These are phyloP conservation scores for Bergia sp. DNA, from an alignment of 92 coral and sea anemone species.

Conservation along the genomic window DNA sequence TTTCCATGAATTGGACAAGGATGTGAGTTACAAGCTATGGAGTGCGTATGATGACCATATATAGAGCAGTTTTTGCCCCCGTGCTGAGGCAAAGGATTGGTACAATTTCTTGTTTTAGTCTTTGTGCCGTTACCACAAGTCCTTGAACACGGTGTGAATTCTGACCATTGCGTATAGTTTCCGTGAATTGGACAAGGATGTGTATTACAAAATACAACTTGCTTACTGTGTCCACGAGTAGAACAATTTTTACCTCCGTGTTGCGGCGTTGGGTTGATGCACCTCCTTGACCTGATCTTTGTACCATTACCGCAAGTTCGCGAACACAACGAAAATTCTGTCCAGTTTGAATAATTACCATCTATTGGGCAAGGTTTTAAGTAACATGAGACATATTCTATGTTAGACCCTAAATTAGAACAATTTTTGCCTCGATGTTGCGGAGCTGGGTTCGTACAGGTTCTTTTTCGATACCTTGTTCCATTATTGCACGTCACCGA, in stretches of 20 bases:
- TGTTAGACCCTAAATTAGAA: slow-evolving; percentile 11
- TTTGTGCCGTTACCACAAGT: slow-evolving; percentile 54
- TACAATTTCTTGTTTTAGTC: slow-evolving; percentile 38
- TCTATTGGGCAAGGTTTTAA: slow-evolving; percentile 24
- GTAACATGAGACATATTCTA: slow-evolving; percentile 1
- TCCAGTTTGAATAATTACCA: slow-evolving; percentile 58
- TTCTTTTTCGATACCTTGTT: slow-evolving; percentile 15
- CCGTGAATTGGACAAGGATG: slow-evolving; percentile 53
- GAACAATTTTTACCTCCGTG: slow-evolving; percentile 53
- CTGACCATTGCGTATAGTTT: slow-evolving; percentile 48
- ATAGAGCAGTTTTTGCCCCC: slow-evolving; percentile 37
- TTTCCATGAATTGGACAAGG: slow-evolving; percentile 57
- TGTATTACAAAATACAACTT: slow-evolving; percentile 31
- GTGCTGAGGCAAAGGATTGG: slow-evolving; percentile 31
- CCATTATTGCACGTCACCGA: slow-evolving; percentile 36
- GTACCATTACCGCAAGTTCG: slow-evolving; percentile 48
- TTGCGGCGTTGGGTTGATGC: slow-evolving; percentile 46
- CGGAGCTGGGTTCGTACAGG: slow-evolving; percentile 32
- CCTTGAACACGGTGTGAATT: slow-evolving; percentile 23
- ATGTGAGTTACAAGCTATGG: background rate
- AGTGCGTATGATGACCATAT: background rate
- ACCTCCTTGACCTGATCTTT: slow-evolving; percentile 36
- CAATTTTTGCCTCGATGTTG: slow-evolving; percentile 31
- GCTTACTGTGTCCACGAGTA: slow-evolving; percentile 19
- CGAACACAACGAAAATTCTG: slow-evolving; percentile 38